phyloP scores from a whole-genome alignment of 1,140 invertebrate species.

The Metopolophium dirhodum region DNA sequence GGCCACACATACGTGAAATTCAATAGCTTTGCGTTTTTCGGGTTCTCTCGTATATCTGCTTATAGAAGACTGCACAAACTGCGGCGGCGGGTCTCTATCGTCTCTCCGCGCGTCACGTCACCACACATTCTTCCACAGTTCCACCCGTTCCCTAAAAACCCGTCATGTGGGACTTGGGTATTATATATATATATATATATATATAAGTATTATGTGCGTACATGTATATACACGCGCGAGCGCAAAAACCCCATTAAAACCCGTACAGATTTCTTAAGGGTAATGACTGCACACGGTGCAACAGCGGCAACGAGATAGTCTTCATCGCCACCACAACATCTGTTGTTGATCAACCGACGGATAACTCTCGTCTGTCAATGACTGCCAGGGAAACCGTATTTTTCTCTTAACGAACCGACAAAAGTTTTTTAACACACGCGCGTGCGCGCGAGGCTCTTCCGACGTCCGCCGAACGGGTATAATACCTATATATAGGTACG shows the following conservation, averaged over 20 bases:
- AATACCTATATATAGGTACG: background rate
- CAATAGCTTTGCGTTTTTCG: constrained; percentile 38
- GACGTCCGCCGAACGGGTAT: too few species aligned
- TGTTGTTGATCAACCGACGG: constrained; percentile 48
- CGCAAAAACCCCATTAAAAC: constrained; percentile 49
- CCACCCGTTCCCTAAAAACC: constrained; percentile 18
- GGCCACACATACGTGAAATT: constrained; percentile 42
- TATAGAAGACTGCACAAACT: background rate
- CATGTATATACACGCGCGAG: background rate
- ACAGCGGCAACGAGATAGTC: background rate
- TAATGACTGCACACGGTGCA: constrained; percentile 11
- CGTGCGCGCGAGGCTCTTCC: background rate
- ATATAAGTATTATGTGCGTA: background rate
- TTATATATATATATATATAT: background rate
- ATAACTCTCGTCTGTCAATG: constrained; percentile 39
- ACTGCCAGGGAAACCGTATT: background rate
- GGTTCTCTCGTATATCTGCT: constrained; percentile 12
- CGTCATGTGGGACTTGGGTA: background rate
- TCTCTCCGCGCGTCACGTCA: background rate
- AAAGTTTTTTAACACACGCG: constrained; percentile 10
- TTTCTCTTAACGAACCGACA: constrained; percentile 43
- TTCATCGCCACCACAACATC: constrained; percentile 31
- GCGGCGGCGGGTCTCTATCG: background rate
- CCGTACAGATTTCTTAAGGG: constrained; percentile 13
- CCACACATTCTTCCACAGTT: background rate